Evolutionary conservation across 2,797 vertebrate species (phyloP), one percentile per base, ranked within the genome.

Genomic region (Xenentodon cancila): DNA sequence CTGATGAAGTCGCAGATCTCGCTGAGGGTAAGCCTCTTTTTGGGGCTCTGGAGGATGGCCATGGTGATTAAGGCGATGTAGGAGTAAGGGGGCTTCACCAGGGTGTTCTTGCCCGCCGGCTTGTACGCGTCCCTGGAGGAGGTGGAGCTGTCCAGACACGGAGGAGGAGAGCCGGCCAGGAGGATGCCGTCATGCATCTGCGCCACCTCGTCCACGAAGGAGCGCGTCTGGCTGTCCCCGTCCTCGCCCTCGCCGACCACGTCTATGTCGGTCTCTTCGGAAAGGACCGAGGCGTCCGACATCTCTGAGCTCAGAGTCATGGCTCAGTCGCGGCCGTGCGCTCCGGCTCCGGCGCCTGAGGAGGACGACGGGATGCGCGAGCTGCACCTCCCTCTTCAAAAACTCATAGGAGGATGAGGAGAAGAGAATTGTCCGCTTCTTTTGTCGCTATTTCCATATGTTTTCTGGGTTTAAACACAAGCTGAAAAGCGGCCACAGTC

Each of bases 221-320:
- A 90, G 81, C 95, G 86, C 92, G 94, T 54, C 84, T 91, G 74
- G 85, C 82, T 63, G 86, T 96, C 95, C 20, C 92, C 93, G 47
- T 95, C 95, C 69, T 96, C 96, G 56, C 94, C 96, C 77, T 97
- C 97, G 17, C 96, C 97, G 51, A 97, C 96, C 87, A 97, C 97
- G 77, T 98, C 96, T 80, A 98, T 97, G 91, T 97, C 96, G 71
- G 96, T 96, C 89, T 98, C 97, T 86, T 97, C 96, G 66, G 96
- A 96, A 61, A 97, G 93, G 85, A 93, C 92, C 76, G 94, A 95
- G 89, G 95, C 95, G 91, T 96, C 96, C 92, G 95, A 97, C 96
- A 97, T 98, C 91, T 95, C 96, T 65, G 96, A 92, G 94, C 96
- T 97, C 82, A 97, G 92, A 94, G 96, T 98, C 97, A 98, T 98